Base-by-base conservation (phyloP, 2,797 vertebrate species). In the Alauda arvensis region DNA sequence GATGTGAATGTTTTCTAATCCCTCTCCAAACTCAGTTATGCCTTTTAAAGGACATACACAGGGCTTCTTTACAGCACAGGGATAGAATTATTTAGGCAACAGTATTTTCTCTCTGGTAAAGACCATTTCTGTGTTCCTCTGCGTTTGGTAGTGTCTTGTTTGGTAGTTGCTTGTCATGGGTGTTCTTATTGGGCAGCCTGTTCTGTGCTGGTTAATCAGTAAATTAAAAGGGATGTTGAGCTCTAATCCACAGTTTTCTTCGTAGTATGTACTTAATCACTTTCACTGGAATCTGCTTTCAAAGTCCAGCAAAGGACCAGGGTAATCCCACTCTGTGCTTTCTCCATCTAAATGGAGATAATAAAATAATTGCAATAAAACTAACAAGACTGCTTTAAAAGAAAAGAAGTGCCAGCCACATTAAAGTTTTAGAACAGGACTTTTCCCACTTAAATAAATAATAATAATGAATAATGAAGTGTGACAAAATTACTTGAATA, bases 221-320 rank as follows among this genome's bases (percentile, higher is more conserved):
- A 59, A 43, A 69, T 71, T 29, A 34, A 74, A 82, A 63, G 59
- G 39, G 68, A 66, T 65, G 57, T 6, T 3, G 10, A 53, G 24
- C 43, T 59, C 55, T 85, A 76, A 57, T 37, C n/a, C 9, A 6
- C 37, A 15, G 7, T 46, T 46, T 82, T 75, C 52, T 59, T 65
- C 34, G 18, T n/a, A 40, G 16, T 9, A 15, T 53, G 16, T 66
- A 11, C 20, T 82, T 48, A 31, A 72, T 84, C 91, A 46, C 55
- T 85, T 85, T 80, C 10, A 21, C 9, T 88, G 49, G 63, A 94
- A 90, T 88, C 33, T 74, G 40, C 18, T 93, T 95, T 85, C 85
- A 83, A 88, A 90, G 90, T 93, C 79, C 70, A 26, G 7, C 68
- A 48, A 33, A 82, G 33, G 37, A 43, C 28, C 66, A 51, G 11